Evolutionary conservation across 2,113 vertebrate species (phyloP).

Genomic region (Acanthochromis polyacanthus): DNA sequence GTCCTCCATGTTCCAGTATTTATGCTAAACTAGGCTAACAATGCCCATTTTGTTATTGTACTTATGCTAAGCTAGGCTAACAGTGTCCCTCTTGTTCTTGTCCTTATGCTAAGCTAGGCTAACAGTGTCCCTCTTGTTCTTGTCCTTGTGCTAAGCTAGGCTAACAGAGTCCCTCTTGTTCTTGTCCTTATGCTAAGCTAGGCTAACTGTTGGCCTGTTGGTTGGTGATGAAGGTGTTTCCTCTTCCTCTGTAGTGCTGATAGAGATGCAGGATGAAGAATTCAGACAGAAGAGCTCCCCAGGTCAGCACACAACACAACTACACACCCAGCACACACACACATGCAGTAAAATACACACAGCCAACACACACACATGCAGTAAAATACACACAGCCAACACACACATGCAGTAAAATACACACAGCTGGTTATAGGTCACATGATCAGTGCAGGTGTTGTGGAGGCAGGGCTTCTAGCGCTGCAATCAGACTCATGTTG

Average conservation of each 20-base stretch:
- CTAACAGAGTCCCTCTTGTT: not conserved
- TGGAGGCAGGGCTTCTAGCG: not conserved
- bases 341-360: not conserved
- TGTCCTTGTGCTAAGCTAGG: not conserved
- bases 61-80: not conserved
- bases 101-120: not conserved
- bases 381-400: too few species aligned
- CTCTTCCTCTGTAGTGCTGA: slow-evolving; percentile 84
- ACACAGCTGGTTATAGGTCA: not conserved
- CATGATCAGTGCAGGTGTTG: not conserved
- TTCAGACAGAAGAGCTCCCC: slow-evolving; percentile 87
- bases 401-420: too few species aligned
- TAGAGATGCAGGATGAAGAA: slow-evolving; percentile 89
- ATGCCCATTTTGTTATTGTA: not conserved
- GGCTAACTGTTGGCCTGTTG: too few species aligned
- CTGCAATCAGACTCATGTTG: not conserved
- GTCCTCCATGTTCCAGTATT: too few species aligned
- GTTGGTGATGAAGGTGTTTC: slow-evolving; percentile 53
- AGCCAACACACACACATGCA: not conserved
- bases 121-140: too few species aligned
- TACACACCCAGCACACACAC: slow-evolving; percentile 25
- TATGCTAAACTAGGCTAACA: too few species aligned
- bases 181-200: too few species aligned
- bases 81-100: not conserved
- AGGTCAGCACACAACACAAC: slow-evolving; percentile 78